These are phyloP conservation scores for Ditula angustiorana DNA, from an alignment of 2,888 invertebrate genomes.

Conservation along the genomic window DNA sequence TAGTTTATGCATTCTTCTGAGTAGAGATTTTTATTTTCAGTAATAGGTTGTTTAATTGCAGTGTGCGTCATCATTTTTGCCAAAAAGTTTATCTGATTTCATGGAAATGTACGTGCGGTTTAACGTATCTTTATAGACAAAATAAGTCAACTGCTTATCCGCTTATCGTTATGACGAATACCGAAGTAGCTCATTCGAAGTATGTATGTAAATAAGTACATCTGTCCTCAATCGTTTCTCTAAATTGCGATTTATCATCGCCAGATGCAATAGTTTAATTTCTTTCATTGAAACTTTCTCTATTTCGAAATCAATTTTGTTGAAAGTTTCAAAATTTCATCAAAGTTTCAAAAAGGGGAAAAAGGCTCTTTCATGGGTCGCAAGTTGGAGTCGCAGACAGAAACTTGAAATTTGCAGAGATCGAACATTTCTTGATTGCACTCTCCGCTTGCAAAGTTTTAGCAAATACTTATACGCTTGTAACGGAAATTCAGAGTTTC, in stretches of 20 bases:
- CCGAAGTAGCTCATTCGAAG: too few relatives aligned
- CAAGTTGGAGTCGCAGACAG: constrained; percentile 64
- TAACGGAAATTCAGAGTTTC: constrained; percentile 48
- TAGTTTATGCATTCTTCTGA: too few relatives aligned
- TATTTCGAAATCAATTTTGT: constrained; percentile 64
- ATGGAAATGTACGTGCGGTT: neutral
- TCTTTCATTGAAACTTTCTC: constrained; percentile 41
- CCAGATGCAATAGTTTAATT: constrained; percentile 6
- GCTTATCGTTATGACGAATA: neutral
- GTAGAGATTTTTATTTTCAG: too few relatives aligned
- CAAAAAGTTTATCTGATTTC: constrained; percentile 8
- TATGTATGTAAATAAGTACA: too few relatives aligned
- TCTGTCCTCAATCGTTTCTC: too few relatives aligned
- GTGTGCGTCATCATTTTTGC: neutral
- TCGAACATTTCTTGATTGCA: constrained; percentile 76
- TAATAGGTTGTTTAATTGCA: too few relatives aligned
- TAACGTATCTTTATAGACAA: neutral
- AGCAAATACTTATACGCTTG: constrained; percentile 60
- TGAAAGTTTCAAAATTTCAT: constrained; percentile 74
- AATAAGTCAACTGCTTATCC: neutral
- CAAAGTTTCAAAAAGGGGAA: constrained; percentile 65
- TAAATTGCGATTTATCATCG: neutral
- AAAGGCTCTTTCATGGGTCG: constrained; percentile 62
- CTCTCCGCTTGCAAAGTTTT: constrained; percentile 65
- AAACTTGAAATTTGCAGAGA: constrained; percentile 66